Base-by-base conservation (phyloP, 2,888 invertebrate species). In the Polylopha cassiicola region DNA sequence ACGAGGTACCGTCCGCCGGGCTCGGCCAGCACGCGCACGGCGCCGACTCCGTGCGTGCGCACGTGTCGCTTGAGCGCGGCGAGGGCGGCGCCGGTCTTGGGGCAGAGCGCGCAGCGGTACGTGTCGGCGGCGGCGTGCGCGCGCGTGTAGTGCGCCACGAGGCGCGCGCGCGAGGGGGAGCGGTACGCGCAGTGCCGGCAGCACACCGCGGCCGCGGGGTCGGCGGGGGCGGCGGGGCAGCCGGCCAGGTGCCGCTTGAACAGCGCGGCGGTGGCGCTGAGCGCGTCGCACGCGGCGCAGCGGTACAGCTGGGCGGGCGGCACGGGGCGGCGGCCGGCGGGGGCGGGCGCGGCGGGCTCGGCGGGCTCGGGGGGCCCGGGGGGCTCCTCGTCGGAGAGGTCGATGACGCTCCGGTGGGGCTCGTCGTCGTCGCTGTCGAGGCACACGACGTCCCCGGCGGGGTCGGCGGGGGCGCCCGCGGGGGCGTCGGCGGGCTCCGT, bases 341-440 rank as follows among this genome's bases (percentile, higher is more conserved):
- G 14, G 15, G 6, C 10, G 2, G 11, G 9, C 9, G 11, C 17
- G 23, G 27, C 1, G 14, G 26, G 3, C 14, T 9, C 21, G 37
- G 39, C 5, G 28, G 32, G 7, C 22, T 37, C 1, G 32, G 3
- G 1, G 20, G 18, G 4, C 33, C 8, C 4, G 9, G 28, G 3
- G 38, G 8, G 2, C 9, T 66, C 64, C 0, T 75, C 69, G 7
- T 60, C 62, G 0, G 73, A 66, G 2, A 69, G 46, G 26, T 68
- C 65, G 6, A 72, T 61, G 16, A 66, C 46, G 13, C 49, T 44
- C 9, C 43, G 47, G 7, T 38, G 48, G 0, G 50, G 15, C 14
- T 52, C 61, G 2, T 82, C 85, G 1, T 84, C 85, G 15, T 86
- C 85, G 36, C 82, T 84, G 32, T 85, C 84, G 18, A 82, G 48